Percentiles rank a stretch among this genome's conserved stretches.
phyloP scores from a whole-genome alignment of 2,888 invertebrate species.

The Linyphia triangularis region DNA sequence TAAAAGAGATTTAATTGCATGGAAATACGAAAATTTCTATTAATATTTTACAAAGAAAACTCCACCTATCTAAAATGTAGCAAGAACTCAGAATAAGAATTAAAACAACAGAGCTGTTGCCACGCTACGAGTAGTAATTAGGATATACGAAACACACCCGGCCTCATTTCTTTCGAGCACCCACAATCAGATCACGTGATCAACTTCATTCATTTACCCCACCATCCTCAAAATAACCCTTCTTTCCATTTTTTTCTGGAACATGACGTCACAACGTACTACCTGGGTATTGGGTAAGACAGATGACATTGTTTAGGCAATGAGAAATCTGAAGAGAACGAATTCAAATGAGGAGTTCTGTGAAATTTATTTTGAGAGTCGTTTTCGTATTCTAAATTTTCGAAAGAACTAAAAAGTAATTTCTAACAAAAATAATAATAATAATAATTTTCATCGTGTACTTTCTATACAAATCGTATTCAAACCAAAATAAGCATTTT shows the following conservation, averaged over 20 bases:
- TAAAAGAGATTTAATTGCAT: too few species aligned
- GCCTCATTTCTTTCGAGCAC: not conserved
- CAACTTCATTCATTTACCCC: conserved; percentile 17
- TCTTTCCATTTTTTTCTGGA: conserved; percentile 39
- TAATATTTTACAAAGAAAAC: not conserved
- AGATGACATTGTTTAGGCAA: conserved; percentile 6
- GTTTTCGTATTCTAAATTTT: too few species aligned
- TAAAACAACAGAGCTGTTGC: conserved; percentile 6
- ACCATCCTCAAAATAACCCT: conserved; percentile 50
- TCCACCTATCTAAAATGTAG: not conserved
- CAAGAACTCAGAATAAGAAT: not conserved
- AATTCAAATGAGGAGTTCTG: not conserved
- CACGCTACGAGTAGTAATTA: conserved; percentile 15
- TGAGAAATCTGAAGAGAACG: not conserved
- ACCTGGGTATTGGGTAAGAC: conserved; percentile 8
- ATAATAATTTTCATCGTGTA: too few species aligned
- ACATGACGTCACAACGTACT: not conserved
- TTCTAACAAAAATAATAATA: too few species aligned
- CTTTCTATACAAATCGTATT: too few species aligned
- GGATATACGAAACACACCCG: not conserved
- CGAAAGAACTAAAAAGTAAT: too few species aligned
- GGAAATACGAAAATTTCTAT: too few species aligned
- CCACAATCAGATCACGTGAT: not conserved
- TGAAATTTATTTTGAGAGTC: too few species aligned
- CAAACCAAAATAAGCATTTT: too few species aligned